Conservation (phyloP, 2,797 vertebrate genomes). For the Coluber constrictor region DNA sequence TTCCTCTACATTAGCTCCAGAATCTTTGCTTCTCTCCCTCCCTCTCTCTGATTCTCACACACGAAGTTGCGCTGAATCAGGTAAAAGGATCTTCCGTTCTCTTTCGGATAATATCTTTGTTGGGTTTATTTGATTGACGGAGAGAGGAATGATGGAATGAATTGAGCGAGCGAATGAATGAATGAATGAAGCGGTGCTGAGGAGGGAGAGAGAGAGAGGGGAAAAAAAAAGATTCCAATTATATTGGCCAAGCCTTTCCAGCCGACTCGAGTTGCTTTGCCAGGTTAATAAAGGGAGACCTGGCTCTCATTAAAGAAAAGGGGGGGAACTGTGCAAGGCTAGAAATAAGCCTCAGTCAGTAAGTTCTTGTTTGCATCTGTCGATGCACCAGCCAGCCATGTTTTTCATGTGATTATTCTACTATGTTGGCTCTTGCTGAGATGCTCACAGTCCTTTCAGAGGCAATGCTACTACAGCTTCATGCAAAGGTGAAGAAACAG, state of each 20-base stretch:
- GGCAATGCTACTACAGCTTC: conserved; percentile 53
- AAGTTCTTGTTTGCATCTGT: conserved; percentile 57
- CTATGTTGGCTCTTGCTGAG: conserved; percentile 47
- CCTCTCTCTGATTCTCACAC: conserved; percentile 14
- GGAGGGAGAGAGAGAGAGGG: too few relatives aligned
- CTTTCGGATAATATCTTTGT: conserved; percentile 10
- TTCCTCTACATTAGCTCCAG: conserved; percentile 43
- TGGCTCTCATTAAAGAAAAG: not conserved
- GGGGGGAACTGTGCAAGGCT: conserved; percentile 4
- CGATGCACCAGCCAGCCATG: conserved; percentile 72
- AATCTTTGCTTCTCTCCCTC: conserved; percentile 40
- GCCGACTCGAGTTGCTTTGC: conserved; percentile 29
- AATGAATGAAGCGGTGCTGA: conserved; percentile 14
- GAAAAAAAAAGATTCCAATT: conserved; percentile 24
- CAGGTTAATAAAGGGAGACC: not conserved
- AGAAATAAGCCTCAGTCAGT: conserved; percentile 56
- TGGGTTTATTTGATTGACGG: conserved; percentile 33
- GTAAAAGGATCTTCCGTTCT: conserved; percentile 49
- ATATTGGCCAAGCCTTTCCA: conserved; percentile 42
- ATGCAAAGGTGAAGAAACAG: conserved; percentile 2
- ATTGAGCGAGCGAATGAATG: conserved; percentile 20
- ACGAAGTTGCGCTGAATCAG: conserved; percentile 64
- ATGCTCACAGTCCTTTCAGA: conserved; percentile 49
- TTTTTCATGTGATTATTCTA: conserved; percentile 66
- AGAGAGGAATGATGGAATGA: conserved; percentile 22